These are phyloP conservation scores for Catamblyrhynchus diadema DNA, from an alignment of 2,797 vertebrate genomes.

Conservation along the genomic window DNA sequence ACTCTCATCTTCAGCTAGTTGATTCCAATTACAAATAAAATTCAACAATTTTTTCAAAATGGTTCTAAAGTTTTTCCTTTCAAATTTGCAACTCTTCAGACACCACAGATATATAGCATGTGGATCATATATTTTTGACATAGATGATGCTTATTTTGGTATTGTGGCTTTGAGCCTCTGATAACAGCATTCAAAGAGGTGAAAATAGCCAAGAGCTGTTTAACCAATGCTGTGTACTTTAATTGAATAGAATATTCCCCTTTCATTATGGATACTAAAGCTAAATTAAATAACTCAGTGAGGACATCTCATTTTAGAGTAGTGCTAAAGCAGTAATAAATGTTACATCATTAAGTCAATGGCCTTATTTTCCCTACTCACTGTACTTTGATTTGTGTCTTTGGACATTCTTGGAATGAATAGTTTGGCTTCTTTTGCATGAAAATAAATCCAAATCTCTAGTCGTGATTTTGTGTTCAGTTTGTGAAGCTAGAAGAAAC, in stretches of 20 bases:
- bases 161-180: not conserved
- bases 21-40: not conserved
- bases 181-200: not conserved
- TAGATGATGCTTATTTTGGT: not conserved
- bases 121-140: not conserved
- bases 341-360: not conserved
- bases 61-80: not conserved
- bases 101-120: not conserved
- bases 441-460: not conserved
- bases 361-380: not conserved
- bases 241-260: not conserved
- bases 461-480: not conserved
- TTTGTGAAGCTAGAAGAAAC: not conserved
- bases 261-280: not conserved
- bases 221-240: not conserved
- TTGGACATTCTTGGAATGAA: not conserved
- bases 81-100: not conserved
- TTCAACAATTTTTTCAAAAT: not conserved
- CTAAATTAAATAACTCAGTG: not conserved
- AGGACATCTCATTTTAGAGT: not conserved
- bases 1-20: not conserved
- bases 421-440: not conserved
- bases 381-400: not conserved
- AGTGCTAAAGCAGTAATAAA: not conserved
- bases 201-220: not conserved